Evolutionary conservation across 2,113 vertebrate genomes (phyloP).

Genomic region (Mixornis gularis): DNA sequence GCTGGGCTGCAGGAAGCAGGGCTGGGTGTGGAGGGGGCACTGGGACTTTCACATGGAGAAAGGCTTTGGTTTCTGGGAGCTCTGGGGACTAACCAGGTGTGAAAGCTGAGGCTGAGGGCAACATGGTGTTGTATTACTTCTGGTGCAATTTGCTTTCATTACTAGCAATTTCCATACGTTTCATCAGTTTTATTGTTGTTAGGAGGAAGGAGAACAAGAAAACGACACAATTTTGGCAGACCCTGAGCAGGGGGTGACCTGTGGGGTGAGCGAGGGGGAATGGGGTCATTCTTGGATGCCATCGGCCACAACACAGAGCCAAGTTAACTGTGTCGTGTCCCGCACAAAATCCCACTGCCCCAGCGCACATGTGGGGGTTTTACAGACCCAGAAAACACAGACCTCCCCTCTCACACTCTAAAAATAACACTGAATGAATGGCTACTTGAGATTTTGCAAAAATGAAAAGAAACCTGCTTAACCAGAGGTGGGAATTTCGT

Average conservation of each 20-base stretch:
- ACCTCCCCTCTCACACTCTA: not conserved
- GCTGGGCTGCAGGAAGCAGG: not conserved
- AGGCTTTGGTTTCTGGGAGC: not conserved
- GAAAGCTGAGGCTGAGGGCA: not conserved
- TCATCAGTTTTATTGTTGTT: slow-evolving; percentile 2
- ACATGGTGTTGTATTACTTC: not conserved
- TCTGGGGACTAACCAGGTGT: not conserved
- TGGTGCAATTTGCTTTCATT: not conserved
- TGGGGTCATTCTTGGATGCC: not conserved
- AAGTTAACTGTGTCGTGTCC: not conserved
- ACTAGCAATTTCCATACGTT: not conserved
- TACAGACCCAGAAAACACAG: not conserved
- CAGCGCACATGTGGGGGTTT: accelerated
- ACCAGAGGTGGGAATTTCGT: not conserved
- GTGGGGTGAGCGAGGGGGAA: not conserved
- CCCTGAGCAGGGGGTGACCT: not conserved
- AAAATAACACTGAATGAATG: not conserved
- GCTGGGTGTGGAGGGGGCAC: not conserved
- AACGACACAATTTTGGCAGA: not conserved
- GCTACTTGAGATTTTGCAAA: not conserved
- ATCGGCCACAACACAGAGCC: accelerated
- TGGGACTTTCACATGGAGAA: not conserved
- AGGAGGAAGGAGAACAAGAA: not conserved
- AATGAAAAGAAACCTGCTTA: not conserved
- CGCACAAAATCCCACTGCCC: accelerated